A percentile compares a stretch with the other conserved stretches of the same genome.
Conservation (phyloP, 53 echinoderm and acorn worm species). For the Patiria pectinifera region DNA sequence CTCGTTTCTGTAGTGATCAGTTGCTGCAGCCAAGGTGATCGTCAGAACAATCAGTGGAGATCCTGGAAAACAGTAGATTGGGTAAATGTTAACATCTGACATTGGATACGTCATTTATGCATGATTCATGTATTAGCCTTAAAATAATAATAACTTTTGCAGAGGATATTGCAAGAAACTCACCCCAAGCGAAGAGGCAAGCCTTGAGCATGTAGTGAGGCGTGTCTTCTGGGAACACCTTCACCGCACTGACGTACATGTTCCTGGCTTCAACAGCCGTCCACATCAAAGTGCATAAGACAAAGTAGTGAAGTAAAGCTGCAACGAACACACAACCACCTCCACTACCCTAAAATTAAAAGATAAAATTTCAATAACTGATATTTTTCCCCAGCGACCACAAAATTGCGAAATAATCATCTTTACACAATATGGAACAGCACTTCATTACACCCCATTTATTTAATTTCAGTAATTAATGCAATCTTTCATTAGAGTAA, state of each 20-base stretch:
- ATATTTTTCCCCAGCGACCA: no score
- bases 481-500: no score
- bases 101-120: no score
- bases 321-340: conserved; percentile 58
- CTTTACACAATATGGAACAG: no score
- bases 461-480: no score
- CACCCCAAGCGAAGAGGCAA: conserved; percentile 83
- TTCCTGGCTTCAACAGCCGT: conserved; percentile 86
- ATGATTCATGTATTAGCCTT: no score
- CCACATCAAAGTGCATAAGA: conserved; percentile 77
- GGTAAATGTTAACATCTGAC: background rate
- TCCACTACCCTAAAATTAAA: background rate
- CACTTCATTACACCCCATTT: no score
- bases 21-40: conserved; percentile 66
- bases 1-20: conserved; percentile 62
- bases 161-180: background rate
- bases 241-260: conserved; percentile 77
- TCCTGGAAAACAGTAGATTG: conserved; percentile 61
- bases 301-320: conserved; percentile 74
- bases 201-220: conserved; percentile 72
- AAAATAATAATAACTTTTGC: no score
- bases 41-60: conserved; percentile 68
- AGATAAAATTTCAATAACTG: no score
- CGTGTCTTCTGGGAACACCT: conserved; percentile 73
- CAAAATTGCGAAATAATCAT: no score